Evolutionary conservation across 64 coral and sea anemone species (phyloP), one percentile per base, ranked within the genome.

Genomic region (Actinia equina): DNA sequence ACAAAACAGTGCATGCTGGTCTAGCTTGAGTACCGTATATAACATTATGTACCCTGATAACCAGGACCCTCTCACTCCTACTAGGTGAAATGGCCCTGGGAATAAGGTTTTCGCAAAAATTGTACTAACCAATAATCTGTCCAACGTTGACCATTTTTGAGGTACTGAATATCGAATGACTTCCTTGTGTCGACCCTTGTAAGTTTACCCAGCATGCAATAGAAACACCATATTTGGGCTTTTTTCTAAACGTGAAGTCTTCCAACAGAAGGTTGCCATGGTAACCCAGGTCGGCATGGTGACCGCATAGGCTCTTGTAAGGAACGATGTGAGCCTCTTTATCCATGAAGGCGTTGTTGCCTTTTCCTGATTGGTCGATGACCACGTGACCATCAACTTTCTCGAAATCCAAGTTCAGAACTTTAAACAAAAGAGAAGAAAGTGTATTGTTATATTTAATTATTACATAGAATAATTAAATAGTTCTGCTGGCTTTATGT

Each of bases 101-200:
- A 15, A 60, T 15, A 15, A 60, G 45, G 45, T 49, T 49, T 49
- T 7, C 2, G 45, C 45, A 49, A 4, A 7, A 49, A 42, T 1
- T 17, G 6, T 52, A 42, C 27, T 80, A 90, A 71, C 91, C 94
- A 85, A 90, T 93, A 30, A 90, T 71, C 71, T 80, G 78, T 49
- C 56, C 80, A 43, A 69, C 86, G 71, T 79, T 91, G 23, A 87
- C 59, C 56, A 80, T 85, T 76, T 87, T 90, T 6, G 91, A 87
- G 17, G 94, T 96, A 58, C 94, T 96, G 22, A 96, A 96, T 10
- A 96, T 26, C 23, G 94, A 96, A 58, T 96, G 94, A 6, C 79
- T 87, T 17, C 94, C 94, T 54, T 87, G 85, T 17, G 94, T 74
- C 2, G 91, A 79, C 12, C 84, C 83, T n/a, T 85, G 84, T 43